These are phyloP conservation scores for Cyrtonyx montezumae DNA, from an alignment of 2,113 vertebrate species.

Conservation along the genomic window DNA sequence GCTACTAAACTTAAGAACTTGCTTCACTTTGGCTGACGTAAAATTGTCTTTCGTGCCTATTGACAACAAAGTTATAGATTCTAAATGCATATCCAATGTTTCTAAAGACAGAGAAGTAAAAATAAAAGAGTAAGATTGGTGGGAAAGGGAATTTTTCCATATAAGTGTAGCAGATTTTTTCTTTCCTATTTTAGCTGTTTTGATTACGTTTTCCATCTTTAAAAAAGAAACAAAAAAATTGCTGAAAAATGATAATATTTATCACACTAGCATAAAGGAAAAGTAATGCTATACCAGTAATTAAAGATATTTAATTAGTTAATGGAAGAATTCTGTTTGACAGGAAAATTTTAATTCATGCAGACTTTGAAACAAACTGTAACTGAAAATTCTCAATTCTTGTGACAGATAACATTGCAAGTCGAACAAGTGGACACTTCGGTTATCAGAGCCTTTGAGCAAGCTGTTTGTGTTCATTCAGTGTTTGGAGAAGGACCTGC, in stretches of 20 bases:
- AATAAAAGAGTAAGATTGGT: background rate
- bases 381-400: background rate
- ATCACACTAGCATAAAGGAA: background rate
- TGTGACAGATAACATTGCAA: background rate
- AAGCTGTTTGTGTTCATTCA: background rate
- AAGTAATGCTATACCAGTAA: background rate
- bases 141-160: background rate
- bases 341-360: background rate
- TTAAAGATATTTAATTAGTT: background rate
- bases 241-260: background rate
- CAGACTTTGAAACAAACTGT: background rate
- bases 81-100: background rate
- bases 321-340: background rate
- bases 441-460: background rate
- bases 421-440: background rate
- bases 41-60: background rate
- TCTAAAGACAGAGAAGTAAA: background rate
- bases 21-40: background rate
- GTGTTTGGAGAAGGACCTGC: background rate
- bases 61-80: background rate
- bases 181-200: background rate
- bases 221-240: background rate
- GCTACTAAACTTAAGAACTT: background rate
- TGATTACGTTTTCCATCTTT: background rate
- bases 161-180: rapidly evolving